Evolutionary conservation across 2,113 vertebrate species (phyloP).

Genomic region (Montifringilla adamsi): DNA sequence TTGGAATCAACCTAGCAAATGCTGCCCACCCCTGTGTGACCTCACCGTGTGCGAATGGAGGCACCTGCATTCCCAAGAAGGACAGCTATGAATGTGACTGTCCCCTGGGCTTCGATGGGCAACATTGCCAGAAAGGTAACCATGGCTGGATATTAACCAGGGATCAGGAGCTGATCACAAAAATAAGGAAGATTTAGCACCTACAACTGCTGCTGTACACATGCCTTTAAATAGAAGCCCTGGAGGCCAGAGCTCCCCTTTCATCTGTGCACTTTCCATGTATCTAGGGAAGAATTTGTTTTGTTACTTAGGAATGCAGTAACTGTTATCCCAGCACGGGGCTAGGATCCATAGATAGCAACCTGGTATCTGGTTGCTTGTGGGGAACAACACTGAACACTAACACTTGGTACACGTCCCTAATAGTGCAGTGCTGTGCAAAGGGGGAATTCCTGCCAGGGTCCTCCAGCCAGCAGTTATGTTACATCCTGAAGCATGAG

Average conservation of each 20-base stretch:
- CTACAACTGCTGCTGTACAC: background rate
- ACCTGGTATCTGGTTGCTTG: background rate
- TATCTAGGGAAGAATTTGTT: background rate
- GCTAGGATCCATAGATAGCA: background rate
- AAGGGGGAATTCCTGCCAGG: background rate
- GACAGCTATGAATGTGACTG: constrained; percentile 93
- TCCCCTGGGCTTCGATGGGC: constrained; percentile 88
- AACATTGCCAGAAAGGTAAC: constrained; percentile 93
- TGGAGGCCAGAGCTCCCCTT: background rate
- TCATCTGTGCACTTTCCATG: background rate
- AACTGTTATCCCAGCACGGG: background rate
- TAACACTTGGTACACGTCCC: background rate
- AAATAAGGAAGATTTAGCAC: background rate
- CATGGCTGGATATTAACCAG: background rate
- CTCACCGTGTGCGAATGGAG: constrained; percentile 86
- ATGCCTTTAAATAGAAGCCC: background rate
- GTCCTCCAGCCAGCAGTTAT: background rate
- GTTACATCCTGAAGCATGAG: background rate
- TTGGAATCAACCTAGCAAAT: constrained; percentile 88
- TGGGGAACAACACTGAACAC: background rate
- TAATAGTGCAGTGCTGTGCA: background rate
- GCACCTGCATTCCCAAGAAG: constrained; percentile 85
- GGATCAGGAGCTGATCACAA: background rate
- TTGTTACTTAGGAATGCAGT: background rate
- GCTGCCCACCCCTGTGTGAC: constrained; percentile 85